phyloP scores from a whole-genome alignment of 2,888 invertebrate genomes.

The Rosalia funebris region DNA sequence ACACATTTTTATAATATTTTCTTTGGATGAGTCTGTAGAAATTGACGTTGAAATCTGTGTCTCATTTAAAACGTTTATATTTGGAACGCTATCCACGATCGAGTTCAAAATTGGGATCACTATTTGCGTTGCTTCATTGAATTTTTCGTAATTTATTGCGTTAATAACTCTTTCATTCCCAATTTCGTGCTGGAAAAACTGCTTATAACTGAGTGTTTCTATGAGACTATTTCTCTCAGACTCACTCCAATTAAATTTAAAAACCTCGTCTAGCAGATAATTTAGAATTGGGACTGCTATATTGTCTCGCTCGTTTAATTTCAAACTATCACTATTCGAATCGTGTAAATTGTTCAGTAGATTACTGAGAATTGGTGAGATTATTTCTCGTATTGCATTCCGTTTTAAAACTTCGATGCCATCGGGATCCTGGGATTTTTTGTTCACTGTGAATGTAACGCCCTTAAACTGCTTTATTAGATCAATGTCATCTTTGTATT shows the following conservation, averaged over 20 bases:
- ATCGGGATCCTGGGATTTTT: not conserved
- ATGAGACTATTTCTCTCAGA: not conserved
- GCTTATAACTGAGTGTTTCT: not conserved
- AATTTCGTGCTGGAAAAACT: no score
- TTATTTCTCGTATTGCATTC: not conserved
- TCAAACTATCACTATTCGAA: not conserved
- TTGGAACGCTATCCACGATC: not conserved
- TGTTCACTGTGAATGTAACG: not conserved
- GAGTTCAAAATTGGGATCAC: not conserved
- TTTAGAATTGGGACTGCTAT: not conserved
- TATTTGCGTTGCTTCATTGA: not conserved
- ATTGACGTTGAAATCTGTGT: no score
- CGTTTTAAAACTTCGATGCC: not conserved
- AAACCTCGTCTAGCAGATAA: not conserved
- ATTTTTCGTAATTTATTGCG: not conserved
- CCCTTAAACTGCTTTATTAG: not conserved
- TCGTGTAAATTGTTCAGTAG: not conserved
- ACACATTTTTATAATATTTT: no score
- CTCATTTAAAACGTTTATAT: not conserved
- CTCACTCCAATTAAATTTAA: not conserved
- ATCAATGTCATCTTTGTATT: not conserved
- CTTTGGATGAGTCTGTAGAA: no score
- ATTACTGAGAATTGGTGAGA: not conserved
- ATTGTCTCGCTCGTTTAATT: not conserved
- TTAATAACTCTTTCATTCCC: not conserved